Percentiles rank a stretch among this genome's conserved stretches.
phyloP scores from a whole-genome alignment of 2,888 invertebrate genomes.

The Nephrotoma guestfalica region DNA sequence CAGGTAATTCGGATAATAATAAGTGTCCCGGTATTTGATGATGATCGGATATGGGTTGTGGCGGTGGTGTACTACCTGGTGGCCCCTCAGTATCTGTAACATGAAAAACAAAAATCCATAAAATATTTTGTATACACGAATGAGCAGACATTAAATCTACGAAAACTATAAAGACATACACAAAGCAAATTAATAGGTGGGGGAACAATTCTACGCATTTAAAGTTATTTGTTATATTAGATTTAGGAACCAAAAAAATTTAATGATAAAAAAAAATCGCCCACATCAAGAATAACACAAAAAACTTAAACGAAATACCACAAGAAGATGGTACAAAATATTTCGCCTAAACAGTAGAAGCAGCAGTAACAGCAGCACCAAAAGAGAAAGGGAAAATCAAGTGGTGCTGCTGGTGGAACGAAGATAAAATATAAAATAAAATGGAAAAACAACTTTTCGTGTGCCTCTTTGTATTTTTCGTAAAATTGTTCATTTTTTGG shows the following conservation, averaged over 20 bases:
- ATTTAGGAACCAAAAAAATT: not conserved
- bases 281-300: not conserved
- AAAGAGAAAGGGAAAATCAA: not conserved
- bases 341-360: not conserved
- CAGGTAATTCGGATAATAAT: constrained; percentile 74
- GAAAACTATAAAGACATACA: not conserved
- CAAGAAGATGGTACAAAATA: not conserved
- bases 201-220: not conserved
- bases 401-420: not conserved
- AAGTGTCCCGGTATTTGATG: constrained; percentile 37
- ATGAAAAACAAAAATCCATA: constrained; percentile 4
- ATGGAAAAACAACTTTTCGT: not conserved
- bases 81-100: constrained; percentile 43
- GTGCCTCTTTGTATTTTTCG: not conserved
- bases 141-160: not conserved
- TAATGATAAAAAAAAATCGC: not conserved
- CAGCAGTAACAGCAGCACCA: not conserved
- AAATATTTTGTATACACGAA: not conserved
- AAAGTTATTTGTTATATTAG: not conserved
- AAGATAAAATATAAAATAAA: not conserved
- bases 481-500: not conserved
- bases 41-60: constrained; percentile 22
- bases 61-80: constrained; percentile 30
- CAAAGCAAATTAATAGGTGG: not conserved
- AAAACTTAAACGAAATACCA: not conserved